Percentiles rank a stretch among this genome's conserved stretches.
These are phyloP conservation scores for Chaetorhynchus papuensis DNA, from an alignment of 2,113 vertebrate species.

Conservation along the genomic window DNA sequence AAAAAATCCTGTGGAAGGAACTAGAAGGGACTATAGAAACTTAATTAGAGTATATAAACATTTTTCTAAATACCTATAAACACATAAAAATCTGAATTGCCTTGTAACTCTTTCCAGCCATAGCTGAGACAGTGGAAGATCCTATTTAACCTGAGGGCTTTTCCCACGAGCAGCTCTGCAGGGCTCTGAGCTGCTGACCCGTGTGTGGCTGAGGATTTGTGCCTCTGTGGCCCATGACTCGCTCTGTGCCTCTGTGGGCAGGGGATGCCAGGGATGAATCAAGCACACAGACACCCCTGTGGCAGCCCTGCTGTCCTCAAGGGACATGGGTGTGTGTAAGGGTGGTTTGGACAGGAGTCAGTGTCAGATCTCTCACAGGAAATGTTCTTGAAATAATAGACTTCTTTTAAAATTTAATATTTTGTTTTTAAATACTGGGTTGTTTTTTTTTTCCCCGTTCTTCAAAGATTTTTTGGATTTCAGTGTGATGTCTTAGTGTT, in stretches of 20 bases:
- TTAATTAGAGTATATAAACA: conserved; percentile 18
- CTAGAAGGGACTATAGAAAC: not conserved
- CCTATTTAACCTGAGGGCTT: not conserved
- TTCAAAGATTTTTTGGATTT: not conserved
- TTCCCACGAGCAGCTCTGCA: not conserved
- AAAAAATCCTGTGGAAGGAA: not conserved
- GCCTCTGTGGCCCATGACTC: not conserved
- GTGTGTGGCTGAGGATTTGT: not conserved
- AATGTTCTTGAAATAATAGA: not conserved
- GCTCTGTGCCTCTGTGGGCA: not conserved
- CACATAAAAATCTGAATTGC: not conserved
- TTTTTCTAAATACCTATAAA: conserved; percentile 42
- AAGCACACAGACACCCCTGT: rapidly evolving
- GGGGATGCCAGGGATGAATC: rapidly evolving
- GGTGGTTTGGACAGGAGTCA: not conserved
- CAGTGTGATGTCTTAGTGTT: not conserved
- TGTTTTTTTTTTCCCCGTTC: not conserved
- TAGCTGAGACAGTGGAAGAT: not conserved
- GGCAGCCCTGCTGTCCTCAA: not conserved
- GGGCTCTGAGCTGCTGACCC: not conserved
- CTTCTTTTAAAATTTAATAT: not conserved
- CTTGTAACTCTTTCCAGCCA: not conserved
- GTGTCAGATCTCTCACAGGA: not conserved
- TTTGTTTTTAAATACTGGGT: not conserved
- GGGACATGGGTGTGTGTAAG: rapidly evolving